Conservation (phyloP, 2,888 invertebrate species). For the Rosalia funebris region DNA sequence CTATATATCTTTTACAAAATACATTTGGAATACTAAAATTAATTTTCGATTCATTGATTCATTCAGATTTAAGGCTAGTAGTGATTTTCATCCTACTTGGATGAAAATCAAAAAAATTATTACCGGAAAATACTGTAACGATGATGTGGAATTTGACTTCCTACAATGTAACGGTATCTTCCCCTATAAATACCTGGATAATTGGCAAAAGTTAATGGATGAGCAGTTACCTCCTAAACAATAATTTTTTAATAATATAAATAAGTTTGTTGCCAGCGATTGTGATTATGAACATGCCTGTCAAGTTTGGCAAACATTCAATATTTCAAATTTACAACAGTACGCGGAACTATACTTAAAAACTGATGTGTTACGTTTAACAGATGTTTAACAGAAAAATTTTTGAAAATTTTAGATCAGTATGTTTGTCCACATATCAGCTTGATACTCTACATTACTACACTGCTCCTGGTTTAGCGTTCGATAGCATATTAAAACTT, state of each 20-base stretch:
- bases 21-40: constrained; percentile 29
- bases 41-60: constrained; percentile 44
- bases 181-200: constrained; percentile 50
- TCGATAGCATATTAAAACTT: constrained; percentile 49
- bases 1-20: constrained; percentile 45
- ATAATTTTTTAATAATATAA: constrained; percentile 43
- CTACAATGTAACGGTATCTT: constrained; percentile 52
- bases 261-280: constrained; percentile 35
- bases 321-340: constrained; percentile 47
- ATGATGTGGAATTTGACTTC: constrained; percentile 35
- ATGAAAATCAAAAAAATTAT: constrained; percentile 31
- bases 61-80: constrained; percentile 44
- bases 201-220: constrained; percentile 37
- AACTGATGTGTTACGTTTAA: constrained; percentile 34
- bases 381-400: constrained; percentile 23
- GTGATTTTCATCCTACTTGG: constrained; percentile 40
- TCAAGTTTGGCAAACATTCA: constrained; percentile 50
- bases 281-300: constrained; percentile 53
- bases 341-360: constrained; percentile 46
- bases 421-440: constrained; percentile 30
- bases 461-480: constrained; percentile 54
- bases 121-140: constrained; percentile 22
- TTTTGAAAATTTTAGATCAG: constrained; percentile 36
- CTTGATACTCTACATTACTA: constrained; percentile 56
- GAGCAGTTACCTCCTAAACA: constrained; percentile 37